Evolutionary conservation across 2,797 vertebrate genomes (phyloP).

Genomic region (Oophaga sylvatica): DNA sequence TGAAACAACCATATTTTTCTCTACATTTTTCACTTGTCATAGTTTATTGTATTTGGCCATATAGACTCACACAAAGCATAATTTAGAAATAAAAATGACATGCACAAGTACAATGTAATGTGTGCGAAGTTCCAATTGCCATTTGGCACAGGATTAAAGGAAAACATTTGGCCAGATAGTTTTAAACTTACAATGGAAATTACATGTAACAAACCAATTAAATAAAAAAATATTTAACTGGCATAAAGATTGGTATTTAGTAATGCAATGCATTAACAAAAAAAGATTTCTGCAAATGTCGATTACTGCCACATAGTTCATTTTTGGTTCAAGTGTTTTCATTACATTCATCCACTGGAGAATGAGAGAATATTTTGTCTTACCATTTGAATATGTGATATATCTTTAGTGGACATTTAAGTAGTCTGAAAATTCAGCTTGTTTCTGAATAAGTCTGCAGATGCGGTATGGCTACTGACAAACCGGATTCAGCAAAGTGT

Average conservation of each 20-base stretch:
- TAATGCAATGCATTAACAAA: neutral
- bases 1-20: constrained; percentile 35
- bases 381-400: neutral
- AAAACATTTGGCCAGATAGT: constrained; percentile 5
- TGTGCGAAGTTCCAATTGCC: constrained; percentile 51
- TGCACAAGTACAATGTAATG: constrained; percentile 58
- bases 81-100: constrained; percentile 59
- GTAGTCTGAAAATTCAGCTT: neutral
- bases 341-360: no score
- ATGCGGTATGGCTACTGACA: neutral
- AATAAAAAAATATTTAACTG: constrained; percentile 18
- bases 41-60: constrained; percentile 59
- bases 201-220: constrained; percentile 44
- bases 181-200: constrained; percentile 47
- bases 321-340: neutral
- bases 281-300: neutral
- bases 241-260: neutral
- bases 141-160: constrained; percentile 54
- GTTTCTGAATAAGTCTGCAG: neutral
- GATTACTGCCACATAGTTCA: neutral
- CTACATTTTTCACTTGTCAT: constrained; percentile 53
- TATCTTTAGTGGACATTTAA: neutral
- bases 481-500: neutral
- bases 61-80: constrained; percentile 25
- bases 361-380: no score